Evolutionary conservation across 2,888 invertebrate species (phyloP).

Genomic region (Ochropleura leucogaster): DNA sequence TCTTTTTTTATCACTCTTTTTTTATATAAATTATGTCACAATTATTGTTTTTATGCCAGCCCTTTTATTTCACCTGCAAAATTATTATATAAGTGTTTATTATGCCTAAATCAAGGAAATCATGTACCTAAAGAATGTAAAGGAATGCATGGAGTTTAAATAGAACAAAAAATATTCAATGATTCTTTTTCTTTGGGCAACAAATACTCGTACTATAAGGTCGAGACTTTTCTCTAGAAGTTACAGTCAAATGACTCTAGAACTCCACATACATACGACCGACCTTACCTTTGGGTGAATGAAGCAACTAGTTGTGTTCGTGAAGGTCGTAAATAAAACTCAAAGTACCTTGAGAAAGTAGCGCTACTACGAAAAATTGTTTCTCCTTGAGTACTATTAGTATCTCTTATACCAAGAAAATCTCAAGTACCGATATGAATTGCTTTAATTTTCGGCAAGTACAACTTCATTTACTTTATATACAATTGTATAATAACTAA

Average conservation of each 20-base stretch:
- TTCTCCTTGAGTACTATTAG: constrained; percentile 30
- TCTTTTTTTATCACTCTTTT: background rate
- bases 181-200: background rate
- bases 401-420: constrained; percentile 18
- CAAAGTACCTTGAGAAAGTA: constrained; percentile 33
- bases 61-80: background rate
- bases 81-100: background rate
- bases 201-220: background rate
- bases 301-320: constrained; percentile 50
- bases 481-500: background rate
- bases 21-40: background rate
- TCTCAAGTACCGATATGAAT: constrained; percentile 11
- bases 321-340: constrained; percentile 39
- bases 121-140: background rate
- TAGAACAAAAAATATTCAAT: background rate
- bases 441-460: constrained; percentile 3
- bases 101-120: background rate
- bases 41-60: background rate
- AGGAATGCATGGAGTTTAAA: background rate
- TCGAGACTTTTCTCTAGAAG: background rate
- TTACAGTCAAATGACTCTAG: background rate
- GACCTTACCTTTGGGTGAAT: constrained; percentile 3
- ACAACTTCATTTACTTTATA: constrained; percentile 11
- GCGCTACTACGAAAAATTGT: constrained; percentile 31
- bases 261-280: background rate